Evolutionary conservation across 2,113 vertebrate genomes (phyloP), one percentile per base, ranked within the genome.

Genomic region (Thalassoma bifasciatum): DNA sequence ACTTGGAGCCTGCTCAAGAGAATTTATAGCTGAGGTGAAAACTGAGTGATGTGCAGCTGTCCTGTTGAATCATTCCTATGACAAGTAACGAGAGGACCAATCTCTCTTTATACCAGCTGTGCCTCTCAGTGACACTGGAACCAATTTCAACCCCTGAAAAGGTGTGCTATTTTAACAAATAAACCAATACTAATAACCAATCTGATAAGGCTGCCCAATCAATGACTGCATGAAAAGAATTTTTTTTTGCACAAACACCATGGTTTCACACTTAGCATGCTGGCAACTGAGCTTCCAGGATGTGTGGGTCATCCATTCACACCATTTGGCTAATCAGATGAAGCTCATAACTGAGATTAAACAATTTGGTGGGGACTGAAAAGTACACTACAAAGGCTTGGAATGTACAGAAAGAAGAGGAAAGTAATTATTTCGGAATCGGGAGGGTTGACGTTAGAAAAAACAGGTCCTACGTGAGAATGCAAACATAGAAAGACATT

Each of bases 1-100:
- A 52, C 46, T 8, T 17, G n/a, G 19, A 42, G 19, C 44, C 14
- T 38, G n/a, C 42, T 17, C 51, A 50, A 17, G 23, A 77, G 26
- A 49, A 72, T 52, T 56, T 61, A 79, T 22, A 58, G 21, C 11
- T 8, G 24, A 49, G 40, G 17, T 23, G 30, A 40, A 30, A 49
- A 26, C 19, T 37, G 24, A 8, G 38, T 36, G 40, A 47, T 46
- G 30, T 16, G 44, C 34, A 36, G 61, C 54, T 60, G 54, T 54
- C 26, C 42, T 4, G n/a, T 47, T 57, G 30, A 71, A 40, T 53
- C 54, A 53, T 40, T 21, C 63, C 65, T 38, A 16, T 0, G 42
- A 54, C 34, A 34, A 37, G 14, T 13, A 16, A 40, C 36, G 36
- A 44, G n/a, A 24, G 44, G 21, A 23, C 21, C 63, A 40, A 13